phyloP scores from a whole-genome alignment of 2,797 vertebrate species.

The Falco concolor region DNA sequence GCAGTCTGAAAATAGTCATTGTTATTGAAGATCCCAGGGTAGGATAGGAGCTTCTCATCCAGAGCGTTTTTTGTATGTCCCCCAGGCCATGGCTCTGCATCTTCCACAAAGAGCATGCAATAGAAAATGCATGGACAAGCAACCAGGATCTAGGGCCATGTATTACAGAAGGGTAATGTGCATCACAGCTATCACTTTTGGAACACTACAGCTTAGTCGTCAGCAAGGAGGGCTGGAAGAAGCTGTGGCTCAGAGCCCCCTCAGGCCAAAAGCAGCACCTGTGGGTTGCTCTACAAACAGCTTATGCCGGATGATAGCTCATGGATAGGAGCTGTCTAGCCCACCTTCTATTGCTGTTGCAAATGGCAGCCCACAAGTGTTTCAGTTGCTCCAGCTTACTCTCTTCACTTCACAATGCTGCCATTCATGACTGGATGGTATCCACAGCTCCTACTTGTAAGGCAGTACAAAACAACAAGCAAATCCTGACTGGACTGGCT shows the following conservation, averaged over 20 bases:
- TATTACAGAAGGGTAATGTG: not conserved
- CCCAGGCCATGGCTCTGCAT: not conserved
- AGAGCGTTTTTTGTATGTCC: not conserved
- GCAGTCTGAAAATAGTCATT: not conserved
- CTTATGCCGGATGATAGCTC: not conserved
- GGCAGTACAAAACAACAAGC: not conserved
- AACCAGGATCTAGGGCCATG: not conserved
- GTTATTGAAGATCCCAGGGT: not conserved
- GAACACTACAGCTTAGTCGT: not conserved
- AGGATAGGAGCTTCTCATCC: not conserved
- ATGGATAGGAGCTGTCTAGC: not conserved
- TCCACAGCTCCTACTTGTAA: not conserved
- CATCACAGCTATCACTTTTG: not conserved
- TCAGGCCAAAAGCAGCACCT: not conserved
- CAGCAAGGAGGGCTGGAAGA: not conserved
- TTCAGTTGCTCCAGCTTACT: not conserved
- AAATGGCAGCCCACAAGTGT: not conserved
- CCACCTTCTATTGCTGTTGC: not conserved
- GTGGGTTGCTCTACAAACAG: not conserved
- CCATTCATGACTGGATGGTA: not conserved
- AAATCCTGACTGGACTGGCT: not conserved
- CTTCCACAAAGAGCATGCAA: not conserved
- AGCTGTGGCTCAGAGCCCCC: not conserved
- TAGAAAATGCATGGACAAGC: not conserved
- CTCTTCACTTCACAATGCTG: not conserved